phyloP scores from a whole-genome alignment of 23 tunicate genomes.

The Clavelina lepadiformis region DNA sequence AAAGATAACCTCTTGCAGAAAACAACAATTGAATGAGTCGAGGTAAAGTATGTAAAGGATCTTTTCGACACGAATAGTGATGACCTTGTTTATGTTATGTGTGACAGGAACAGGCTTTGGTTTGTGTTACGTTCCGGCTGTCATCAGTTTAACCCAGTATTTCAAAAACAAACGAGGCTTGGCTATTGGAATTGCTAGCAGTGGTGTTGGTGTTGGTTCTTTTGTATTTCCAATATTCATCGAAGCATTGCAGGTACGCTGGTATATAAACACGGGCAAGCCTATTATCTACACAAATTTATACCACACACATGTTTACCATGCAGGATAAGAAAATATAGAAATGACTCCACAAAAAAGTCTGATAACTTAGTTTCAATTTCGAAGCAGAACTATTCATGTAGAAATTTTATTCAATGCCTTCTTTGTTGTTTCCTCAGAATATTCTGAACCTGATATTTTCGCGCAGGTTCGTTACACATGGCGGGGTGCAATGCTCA shows the following conservation, averaged over 20 bases:
- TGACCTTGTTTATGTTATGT: background rate
- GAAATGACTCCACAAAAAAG: no score
- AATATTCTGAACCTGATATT: no score
- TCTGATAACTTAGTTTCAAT: no score
- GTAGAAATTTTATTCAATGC: no score
- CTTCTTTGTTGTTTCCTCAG: no score
- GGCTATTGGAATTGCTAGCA: conserved; percentile 44
- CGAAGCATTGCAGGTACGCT: conserved; percentile 27
- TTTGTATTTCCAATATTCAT: conserved; percentile 45
- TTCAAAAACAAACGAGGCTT: conserved; percentile 39
- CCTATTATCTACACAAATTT: no score
- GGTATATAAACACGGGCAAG: no score
- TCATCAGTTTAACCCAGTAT: conserved; percentile 37
- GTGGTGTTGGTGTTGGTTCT: conserved; percentile 61
- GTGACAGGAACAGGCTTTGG: conserved; percentile 54
- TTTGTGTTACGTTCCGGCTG: conserved; percentile 50
- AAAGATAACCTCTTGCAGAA: no score
- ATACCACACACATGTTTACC: no score
- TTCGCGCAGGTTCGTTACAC: conserved; percentile 22
- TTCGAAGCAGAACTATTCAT: no score
- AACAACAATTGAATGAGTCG: background rate
- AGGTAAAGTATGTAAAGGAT: background rate
- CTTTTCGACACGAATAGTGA: background rate
- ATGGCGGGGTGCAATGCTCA: conserved; percentile 69
- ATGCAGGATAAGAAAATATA: no score